Conservation (phyloP, 2,113 vertebrate species). For the Okapia johnstoni region DNA sequence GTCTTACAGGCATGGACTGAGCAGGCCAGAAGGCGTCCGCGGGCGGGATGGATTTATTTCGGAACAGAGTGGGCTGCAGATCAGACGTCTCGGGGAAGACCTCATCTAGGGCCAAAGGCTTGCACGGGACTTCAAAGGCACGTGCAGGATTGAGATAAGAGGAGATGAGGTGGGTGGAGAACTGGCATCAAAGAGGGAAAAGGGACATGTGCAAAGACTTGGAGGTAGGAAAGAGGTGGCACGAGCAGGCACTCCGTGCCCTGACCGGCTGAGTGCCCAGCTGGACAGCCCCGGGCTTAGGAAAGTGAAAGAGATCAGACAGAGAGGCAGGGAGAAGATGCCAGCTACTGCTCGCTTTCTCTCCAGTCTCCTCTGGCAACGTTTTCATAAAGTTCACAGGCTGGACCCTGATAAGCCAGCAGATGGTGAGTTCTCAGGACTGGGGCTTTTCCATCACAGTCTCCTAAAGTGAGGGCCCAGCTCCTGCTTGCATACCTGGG, state of each 20-base stretch:
- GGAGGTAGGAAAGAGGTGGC: neutral
- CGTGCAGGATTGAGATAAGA: neutral
- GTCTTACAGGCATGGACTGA: neutral
- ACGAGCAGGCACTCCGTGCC: accelerated
- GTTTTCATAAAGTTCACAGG: neutral
- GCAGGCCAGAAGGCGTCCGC: neutral
- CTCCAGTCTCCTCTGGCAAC: neutral
- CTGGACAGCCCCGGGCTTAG: neutral
- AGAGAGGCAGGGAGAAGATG: neutral
- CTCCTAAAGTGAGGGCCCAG: neutral
- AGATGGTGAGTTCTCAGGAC: neutral
- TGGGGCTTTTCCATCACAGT: neutral
- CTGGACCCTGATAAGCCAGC: neutral
- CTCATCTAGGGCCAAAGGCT: neutral
- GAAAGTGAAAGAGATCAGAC: neutral
- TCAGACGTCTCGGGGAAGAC: neutral
- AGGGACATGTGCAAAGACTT: neutral
- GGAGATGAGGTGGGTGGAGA: neutral
- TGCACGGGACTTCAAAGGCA: neutral
- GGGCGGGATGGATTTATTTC: neutral
- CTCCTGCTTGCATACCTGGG: neutral
- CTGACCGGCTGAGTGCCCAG: neutral
- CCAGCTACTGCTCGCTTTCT: accelerated
- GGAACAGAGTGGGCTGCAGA: neutral
- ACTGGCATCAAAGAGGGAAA: neutral